Percentiles rank a stretch among this genome's conserved stretches.
phyloP scores from a whole-genome alignment of 2,888 invertebrate species.

The Cataglyphis rosenhaueri region DNA sequence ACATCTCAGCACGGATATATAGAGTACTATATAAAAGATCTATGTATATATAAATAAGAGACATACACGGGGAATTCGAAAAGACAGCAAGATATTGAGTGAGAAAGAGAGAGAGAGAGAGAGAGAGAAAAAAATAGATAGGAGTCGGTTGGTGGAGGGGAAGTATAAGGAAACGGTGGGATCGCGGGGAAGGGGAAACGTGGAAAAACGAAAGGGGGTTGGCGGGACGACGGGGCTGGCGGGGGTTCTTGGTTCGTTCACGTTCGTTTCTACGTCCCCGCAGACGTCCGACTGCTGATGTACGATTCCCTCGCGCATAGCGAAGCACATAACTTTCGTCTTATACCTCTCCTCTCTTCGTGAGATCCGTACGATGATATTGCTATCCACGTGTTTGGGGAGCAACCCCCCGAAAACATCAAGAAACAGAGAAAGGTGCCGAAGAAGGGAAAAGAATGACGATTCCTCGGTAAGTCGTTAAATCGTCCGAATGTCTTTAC shows the following conservation, averaged over 20 bases:
- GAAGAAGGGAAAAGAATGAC: conserved; percentile 65
- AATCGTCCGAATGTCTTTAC: conserved; percentile 54
- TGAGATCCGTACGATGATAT: conserved; percentile 77
- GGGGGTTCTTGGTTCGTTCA: conserved; percentile 71
- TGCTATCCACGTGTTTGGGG: conserved; percentile 74
- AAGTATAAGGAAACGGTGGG: conserved; percentile 62
- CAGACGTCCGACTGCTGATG: conserved; percentile 84
- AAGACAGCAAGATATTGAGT: conserved; percentile 81
- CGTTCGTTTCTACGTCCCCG: conserved; percentile 82
- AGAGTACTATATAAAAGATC: conserved; percentile 32
- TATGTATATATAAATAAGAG: conserved; percentile 66
- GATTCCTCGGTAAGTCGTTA: conserved; percentile 51
- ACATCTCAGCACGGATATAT: conserved; percentile 22
- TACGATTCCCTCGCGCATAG: conserved; percentile 85
- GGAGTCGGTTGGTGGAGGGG: conserved; percentile 56
- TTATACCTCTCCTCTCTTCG: conserved; percentile 72
- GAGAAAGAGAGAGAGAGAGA: conserved; percentile 31
- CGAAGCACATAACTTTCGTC: conserved; percentile 82
- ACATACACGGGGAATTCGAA: conserved; percentile 63
- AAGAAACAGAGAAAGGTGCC: conserved; percentile 56
- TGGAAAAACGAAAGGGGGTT: conserved; percentile 72
- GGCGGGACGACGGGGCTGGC: conserved; percentile 65
- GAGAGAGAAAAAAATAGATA: conserved; percentile 48
- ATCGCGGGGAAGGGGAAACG: conserved; percentile 65
- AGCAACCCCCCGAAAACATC: conserved; percentile 60